phyloP scores from a whole-genome alignment of 2,797 vertebrate genomes.

The Carduelis carduelis region DNA sequence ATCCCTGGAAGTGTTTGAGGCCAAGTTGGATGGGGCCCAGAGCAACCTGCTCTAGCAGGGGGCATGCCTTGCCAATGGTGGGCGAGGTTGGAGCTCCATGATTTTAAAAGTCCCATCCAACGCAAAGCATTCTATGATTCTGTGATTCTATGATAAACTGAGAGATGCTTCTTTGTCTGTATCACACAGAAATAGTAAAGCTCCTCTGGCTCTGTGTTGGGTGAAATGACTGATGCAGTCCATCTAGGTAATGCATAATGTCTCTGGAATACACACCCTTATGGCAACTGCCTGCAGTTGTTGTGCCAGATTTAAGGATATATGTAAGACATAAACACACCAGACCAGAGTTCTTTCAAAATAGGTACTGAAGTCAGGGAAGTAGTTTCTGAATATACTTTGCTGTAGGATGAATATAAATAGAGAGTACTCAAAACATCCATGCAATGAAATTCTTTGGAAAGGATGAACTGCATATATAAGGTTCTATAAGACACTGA shows the following conservation, averaged over 20 bases:
- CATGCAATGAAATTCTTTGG: not conserved
- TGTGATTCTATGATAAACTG: not conserved
- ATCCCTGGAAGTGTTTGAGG: not conserved
- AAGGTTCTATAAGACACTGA: not conserved
- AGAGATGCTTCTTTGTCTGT: not conserved
- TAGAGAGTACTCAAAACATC: conserved; percentile 43
- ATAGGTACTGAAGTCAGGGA: conserved; percentile 4
- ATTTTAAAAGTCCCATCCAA: not conserved
- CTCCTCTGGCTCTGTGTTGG: not conserved
- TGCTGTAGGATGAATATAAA: conserved; percentile 34
- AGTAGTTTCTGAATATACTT: conserved; percentile 23
- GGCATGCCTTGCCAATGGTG: not conserved
- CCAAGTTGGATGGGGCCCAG: not conserved
- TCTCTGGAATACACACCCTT: not conserved
- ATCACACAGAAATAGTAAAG: not conserved
- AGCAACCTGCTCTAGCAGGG: not conserved
- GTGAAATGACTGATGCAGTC: not conserved
- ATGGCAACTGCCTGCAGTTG: not conserved
- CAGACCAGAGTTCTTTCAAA: conserved; percentile 23
- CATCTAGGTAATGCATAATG: not conserved
- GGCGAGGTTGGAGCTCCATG: fast-evolving
- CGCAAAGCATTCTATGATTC: not conserved
- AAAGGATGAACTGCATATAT: conserved; percentile 2
- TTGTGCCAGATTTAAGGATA: not conserved
- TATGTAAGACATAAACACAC: not conserved